These are phyloP conservation scores for Dasyprocta punctata DNA, from an alignment of 2,113 vertebrate species.

Conservation along the genomic window DNA sequence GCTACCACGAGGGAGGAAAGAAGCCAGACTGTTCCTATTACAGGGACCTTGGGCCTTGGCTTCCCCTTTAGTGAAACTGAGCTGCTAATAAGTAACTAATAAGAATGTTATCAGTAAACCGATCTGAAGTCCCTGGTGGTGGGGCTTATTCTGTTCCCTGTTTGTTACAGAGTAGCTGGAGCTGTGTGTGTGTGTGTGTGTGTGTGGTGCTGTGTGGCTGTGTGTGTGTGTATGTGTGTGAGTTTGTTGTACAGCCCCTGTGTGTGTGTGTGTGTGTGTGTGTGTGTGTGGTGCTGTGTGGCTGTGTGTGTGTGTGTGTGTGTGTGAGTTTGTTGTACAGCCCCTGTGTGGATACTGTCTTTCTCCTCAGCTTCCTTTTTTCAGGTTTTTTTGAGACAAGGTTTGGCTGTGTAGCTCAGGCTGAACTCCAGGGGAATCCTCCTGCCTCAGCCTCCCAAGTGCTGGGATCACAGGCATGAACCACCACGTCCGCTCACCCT, in stretches of 20 bases:
- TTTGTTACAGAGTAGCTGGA: not conserved
- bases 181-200: not conserved
- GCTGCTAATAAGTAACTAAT: too few relatives aligned
- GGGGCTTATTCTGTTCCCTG: too few relatives aligned
- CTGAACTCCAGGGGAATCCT: not conserved
- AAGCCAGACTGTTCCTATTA: not conserved
- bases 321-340: too few relatives aligned
- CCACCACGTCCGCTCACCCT: not conserved
- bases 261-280: too few relatives aligned
- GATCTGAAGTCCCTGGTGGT: not conserved
- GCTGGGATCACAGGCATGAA: not conserved
- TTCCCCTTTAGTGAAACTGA: constrained; percentile 8
- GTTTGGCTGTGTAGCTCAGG: not conserved
- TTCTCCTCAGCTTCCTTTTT: not conserved
- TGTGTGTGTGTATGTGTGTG: too few relatives aligned
- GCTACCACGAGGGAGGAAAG: not conserved
- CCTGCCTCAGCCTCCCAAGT: not conserved
- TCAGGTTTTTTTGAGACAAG: not conserved
- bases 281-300: too few relatives aligned
- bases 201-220: too few relatives aligned
- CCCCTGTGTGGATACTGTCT: not conserved
- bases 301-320: too few relatives aligned
- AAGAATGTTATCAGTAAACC: not conserved
- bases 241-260: not conserved
- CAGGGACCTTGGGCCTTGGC: not conserved